A percentile compares a stretch with the other conserved stretches of the same genome.
Evolutionary conservation across 2,888 invertebrate genomes (phyloP).

Genomic region (Octodonta nipae): DNA sequence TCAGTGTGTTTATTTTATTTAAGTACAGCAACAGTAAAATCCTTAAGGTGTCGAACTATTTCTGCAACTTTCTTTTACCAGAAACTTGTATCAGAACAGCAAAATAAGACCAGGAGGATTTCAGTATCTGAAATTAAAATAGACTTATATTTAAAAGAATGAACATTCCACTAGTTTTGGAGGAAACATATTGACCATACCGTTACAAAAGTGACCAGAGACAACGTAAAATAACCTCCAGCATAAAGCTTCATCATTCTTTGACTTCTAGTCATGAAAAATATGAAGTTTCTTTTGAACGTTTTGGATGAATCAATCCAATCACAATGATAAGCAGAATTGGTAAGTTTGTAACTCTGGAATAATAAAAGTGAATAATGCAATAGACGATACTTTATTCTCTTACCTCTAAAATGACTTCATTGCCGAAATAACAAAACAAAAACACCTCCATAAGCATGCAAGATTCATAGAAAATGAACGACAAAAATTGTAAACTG

Average conservation of each 20-base stretch:
- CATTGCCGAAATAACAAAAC: conserved; percentile 46
- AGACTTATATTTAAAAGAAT: too few relatives aligned
- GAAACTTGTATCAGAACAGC: conserved; percentile 1
- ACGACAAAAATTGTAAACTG: conserved; percentile 34
- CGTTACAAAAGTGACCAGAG: conserved; percentile 39
- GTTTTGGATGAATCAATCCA: conserved; percentile 28
- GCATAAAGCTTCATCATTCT: conserved; percentile 39
- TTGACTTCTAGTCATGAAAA: conserved; percentile 37
- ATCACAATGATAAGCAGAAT: conserved; percentile 36
- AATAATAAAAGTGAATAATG: not conserved
- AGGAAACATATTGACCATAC: conserved; percentile 25
- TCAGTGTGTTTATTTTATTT: too few relatives aligned
- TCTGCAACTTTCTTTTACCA: too few relatives aligned
- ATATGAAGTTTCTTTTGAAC: conserved; percentile 34
- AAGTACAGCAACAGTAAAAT: too few relatives aligned
- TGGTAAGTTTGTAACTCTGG: conserved; percentile 36
- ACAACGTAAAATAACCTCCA: conserved; percentile 38
- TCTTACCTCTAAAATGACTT: conserved; percentile 40
- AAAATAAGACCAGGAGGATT: conserved; percentile 2
- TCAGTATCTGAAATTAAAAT: not conserved
- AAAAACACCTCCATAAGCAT: conserved; percentile 43
- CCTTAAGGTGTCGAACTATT: too few relatives aligned
- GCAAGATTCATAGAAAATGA: conserved; percentile 41
- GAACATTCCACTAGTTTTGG: not conserved
- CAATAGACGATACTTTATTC: not conserved